Evolutionary conservation across 92 coral and sea anemone genomes (phyloP).

Genomic region (Heteractis magnifica): DNA sequence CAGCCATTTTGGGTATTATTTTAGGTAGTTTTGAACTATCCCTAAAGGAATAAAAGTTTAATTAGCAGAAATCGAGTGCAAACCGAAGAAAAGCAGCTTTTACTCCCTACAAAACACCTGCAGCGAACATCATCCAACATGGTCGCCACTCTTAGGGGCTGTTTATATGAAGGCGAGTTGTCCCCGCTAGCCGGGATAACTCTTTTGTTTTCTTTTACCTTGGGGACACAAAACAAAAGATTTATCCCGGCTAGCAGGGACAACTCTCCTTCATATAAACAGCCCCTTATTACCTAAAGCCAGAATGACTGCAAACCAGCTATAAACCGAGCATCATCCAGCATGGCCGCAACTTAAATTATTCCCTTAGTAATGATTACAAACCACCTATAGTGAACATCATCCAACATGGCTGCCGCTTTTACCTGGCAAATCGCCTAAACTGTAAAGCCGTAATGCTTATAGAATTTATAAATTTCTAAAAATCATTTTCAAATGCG

Average conservation of each 20-base stretch:
- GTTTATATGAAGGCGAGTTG: too few species aligned
- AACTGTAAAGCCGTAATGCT: not conserved
- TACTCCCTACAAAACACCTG: not conserved
- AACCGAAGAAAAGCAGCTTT: not conserved
- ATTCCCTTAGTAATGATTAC: not conserved
- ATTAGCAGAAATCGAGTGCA: too few species aligned
- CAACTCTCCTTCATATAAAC: too few species aligned
- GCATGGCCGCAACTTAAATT: not conserved
- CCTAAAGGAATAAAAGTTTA: too few species aligned
- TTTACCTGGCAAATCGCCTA: not conserved
- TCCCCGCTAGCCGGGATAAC: too few species aligned
- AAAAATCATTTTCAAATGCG: too few species aligned
- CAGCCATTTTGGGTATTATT: not conserved
- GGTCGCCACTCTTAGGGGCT: too few species aligned
- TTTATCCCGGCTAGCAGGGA: too few species aligned
- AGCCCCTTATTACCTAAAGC: not conserved
- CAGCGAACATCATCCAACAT: not conserved
- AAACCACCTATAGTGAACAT: too few species aligned
- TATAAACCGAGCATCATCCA: not conserved
- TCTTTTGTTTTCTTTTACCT: too few species aligned
- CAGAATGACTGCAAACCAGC: not conserved
- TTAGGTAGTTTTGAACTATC: not conserved
- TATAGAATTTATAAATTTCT: not conserved
- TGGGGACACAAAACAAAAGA: too few species aligned
- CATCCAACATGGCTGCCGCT: conserved; percentile 1